Base-by-base conservation (phyloP, 1,140 invertebrate species). In the Periplaneta americana region DNA sequence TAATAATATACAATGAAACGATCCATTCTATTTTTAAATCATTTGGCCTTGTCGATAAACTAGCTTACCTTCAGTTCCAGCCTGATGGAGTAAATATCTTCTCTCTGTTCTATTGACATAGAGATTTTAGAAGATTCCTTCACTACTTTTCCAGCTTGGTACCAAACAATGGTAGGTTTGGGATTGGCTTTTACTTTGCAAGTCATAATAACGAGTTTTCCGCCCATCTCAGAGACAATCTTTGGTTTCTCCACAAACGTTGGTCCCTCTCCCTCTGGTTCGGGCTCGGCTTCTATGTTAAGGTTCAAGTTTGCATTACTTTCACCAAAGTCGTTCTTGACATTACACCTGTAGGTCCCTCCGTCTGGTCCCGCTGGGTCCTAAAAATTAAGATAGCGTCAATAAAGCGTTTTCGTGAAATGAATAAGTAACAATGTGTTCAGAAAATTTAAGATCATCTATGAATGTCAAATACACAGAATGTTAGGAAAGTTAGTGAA, bases 221-320 rank as follows among this genome's bases (percentile, higher is more conserved):
- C 98, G 86, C 96, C 96, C 86, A 98, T 94, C 88, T 97, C 96
- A 0, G 98, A 98, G 83, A 95, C 95, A 85, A 98, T 99, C 83
- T 94, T 92, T 28, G 98, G 98, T 88, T 99, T 99, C 87, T 99
- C 98, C 66, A 98, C 93, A 88, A 99, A 99, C n/a, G 96, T 98
- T 80, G 98, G 98, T 18, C 98, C 97, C 85, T 97, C 95, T 22
- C 97, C 97, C 88, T 97, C 95, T 1, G 94, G 94, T 88, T 97
- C 96, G 1, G 95, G 94, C 86, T 97, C 96, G 17, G 96, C 96
- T 90, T 98, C 97, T 87, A 99, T 99, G 88, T 99, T 99, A 76
- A 99, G 90, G 87, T 98, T 99, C 10, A 99, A 91, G 89, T 99
- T 99, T 66, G 98, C 98, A 88, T 99, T 99, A 83, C 97, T 98